Conservation (phyloP, 1,140 invertebrate species). For the Cotesia vestalis region DNA sequence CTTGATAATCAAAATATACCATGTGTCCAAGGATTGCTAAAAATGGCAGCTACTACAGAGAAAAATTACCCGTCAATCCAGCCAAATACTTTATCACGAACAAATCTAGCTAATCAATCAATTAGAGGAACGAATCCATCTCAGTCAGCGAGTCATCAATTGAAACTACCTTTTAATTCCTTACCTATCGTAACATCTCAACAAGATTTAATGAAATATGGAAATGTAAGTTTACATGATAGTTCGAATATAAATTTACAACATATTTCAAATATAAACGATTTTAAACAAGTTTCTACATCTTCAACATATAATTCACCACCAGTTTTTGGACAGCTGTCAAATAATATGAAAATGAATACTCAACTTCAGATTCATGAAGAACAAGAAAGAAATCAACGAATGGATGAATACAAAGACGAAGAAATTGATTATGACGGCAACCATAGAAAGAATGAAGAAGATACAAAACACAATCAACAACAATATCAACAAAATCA, state of each 20-base stretch:
- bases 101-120: constrained; percentile 55
- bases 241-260: constrained; percentile 13
- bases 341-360: constrained; percentile 42
- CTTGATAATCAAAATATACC: constrained; percentile 62
- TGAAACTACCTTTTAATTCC: constrained; percentile 45
- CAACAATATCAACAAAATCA: constrained; percentile 50
- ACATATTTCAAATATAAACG: too few relatives aligned
- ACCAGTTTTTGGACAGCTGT: constrained; percentile 35
- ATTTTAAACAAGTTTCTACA: neutral
- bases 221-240: constrained; percentile 50
- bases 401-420: constrained; percentile 67
- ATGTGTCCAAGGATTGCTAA: constrained; percentile 63
- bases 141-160: constrained; percentile 50
- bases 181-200: constrained; percentile 30
- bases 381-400: constrained; percentile 66
- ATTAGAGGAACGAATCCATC: constrained; percentile 50
- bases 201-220: constrained; percentile 43
- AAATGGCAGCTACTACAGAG: constrained; percentile 58
- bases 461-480: constrained; percentile 60
- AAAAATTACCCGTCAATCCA: constrained; percentile 47
- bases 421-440: constrained; percentile 66
- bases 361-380: constrained; percentile 48
- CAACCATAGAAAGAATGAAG: constrained; percentile 61
- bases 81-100: constrained; percentile 40
- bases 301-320: constrained; percentile 43